These are phyloP conservation scores for Gobiocypris rarus DNA, from an alignment of 2,113 vertebrate genomes.

Conservation along the genomic window DNA sequence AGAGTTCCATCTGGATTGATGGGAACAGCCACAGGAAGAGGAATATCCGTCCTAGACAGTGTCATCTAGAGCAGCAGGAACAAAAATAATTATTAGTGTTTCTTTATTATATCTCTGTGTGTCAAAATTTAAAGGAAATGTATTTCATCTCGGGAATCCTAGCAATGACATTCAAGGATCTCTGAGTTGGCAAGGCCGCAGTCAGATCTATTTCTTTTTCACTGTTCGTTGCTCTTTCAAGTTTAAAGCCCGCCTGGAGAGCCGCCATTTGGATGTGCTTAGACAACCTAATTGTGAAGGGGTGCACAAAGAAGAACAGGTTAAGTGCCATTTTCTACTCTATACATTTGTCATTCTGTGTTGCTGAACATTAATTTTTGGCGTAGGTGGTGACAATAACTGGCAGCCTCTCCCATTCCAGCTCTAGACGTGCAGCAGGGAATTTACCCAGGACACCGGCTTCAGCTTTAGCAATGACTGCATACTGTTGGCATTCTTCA, in stretches of 20 bases:
- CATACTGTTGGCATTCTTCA: conserved; percentile 74
- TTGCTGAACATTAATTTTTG: conserved; percentile 70
- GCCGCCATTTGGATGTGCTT: conserved; percentile 62
- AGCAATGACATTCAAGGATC: conserved; percentile 62
- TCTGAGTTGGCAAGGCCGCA: conserved; percentile 72
- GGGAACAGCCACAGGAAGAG: conserved; percentile 75
- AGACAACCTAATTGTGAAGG: conserved; percentile 66
- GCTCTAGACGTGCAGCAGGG: conserved; percentile 72
- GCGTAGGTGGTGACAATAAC: conserved; percentile 57
- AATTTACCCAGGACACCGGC: conserved; percentile 66
- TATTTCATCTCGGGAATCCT: conserved; percentile 22
- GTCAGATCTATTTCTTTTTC: conserved; percentile 72
- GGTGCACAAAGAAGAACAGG: background rate
- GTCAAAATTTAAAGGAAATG: background rate
- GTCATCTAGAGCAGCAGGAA: conserved; percentile 64
- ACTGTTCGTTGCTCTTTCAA: conserved; percentile 66
- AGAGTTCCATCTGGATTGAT: conserved; percentile 52
- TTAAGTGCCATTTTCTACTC: too few species aligned
- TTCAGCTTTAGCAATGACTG: conserved; percentile 63
- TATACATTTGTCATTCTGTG: background rate
- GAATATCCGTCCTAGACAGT: conserved; percentile 68
- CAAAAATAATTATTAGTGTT: background rate
- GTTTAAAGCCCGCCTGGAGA: conserved; percentile 60
- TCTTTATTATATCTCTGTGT: background rate
- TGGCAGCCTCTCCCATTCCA: conserved; percentile 73